Percentiles rank a stretch among this genome's conserved stretches.
These are phyloP conservation scores for Paracyclopina nana DNA, from an alignment of 1,140 invertebrate genomes.

Conservation along the genomic window DNA sequence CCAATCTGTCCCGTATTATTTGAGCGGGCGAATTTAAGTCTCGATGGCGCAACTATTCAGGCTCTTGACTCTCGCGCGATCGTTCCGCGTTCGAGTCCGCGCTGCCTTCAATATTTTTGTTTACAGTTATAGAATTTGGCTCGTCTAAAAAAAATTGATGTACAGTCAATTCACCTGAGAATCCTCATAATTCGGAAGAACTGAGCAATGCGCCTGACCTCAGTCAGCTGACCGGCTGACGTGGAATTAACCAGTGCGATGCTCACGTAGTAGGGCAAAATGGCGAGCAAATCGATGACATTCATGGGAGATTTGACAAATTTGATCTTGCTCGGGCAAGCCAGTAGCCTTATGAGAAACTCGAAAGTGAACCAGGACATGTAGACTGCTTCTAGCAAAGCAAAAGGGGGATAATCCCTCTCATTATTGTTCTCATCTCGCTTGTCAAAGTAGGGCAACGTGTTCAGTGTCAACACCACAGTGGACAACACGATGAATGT, in stretches of 20 bases:
- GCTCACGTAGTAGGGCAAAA: conserved; percentile 13
- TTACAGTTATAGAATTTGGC: too few species aligned
- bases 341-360: conserved; percentile 3
- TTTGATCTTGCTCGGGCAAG: conserved; percentile 6
- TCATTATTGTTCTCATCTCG: neutral
- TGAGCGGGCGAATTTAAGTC: too few species aligned
- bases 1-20: too few species aligned
- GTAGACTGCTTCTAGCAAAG: conserved; percentile 7
- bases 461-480: conserved; percentile 7
- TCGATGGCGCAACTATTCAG: too few species aligned
- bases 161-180: conserved; percentile 10
- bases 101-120: too few species aligned
- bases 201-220: conserved; percentile 12
- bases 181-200: conserved; percentile 14
- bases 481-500: conserved; percentile 7
- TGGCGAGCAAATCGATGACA: conserved; percentile 9
- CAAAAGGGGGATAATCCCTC: conserved; percentile 9
- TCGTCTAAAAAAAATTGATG: too few species aligned
- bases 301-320: conserved; percentile 11
- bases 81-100: too few species aligned
- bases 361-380: conserved; percentile 16
- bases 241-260: neutral
- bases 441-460: conserved; percentile 1
- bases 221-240: conserved; percentile 2
- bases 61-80: too few species aligned